These are phyloP conservation scores for Cherax quadricarinatus DNA, from an alignment of 1,140 invertebrate species.

Conservation along the genomic window DNA sequence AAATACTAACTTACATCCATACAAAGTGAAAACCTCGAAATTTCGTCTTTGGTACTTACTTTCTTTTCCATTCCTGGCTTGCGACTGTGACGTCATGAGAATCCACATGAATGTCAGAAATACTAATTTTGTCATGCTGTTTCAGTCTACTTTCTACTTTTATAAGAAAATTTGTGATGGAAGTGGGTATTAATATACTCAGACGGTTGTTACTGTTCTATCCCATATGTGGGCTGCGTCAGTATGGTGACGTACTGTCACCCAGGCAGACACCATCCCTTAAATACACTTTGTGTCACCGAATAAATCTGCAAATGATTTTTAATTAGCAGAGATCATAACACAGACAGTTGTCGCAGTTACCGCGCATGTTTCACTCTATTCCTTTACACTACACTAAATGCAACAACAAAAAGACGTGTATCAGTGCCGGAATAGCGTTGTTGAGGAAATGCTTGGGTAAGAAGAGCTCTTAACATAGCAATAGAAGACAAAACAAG, in stretches of 20 bases:
- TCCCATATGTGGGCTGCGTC: too few relatives aligned
- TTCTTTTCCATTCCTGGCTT: slow-evolving; percentile 9
- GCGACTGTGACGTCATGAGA: slow-evolving; percentile 2
- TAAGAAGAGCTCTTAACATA: neutral
- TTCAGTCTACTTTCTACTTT: too few relatives aligned
- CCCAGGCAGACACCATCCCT: too few relatives aligned
- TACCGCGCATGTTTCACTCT: neutral
- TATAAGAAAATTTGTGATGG: too few relatives aligned
- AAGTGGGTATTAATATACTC: too few relatives aligned
- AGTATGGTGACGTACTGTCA: too few relatives aligned
- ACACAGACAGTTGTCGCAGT: neutral
- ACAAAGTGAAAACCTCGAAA: neutral
- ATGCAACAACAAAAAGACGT: neutral
- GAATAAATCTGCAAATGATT: too few relatives aligned
- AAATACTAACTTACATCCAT: neutral
- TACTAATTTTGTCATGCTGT: slow-evolving; percentile 4
- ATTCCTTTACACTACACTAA: neutral
- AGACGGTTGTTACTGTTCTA: too few relatives aligned
- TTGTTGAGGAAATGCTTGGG: neutral
- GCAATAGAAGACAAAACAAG: neutral
- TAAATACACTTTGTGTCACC: too few relatives aligned
- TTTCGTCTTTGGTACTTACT: neutral
- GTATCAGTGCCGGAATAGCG: neutral
- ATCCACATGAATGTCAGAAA: neutral
- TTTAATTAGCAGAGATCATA: neutral